Conservation (phyloP, 2,888 invertebrate genomes). For the Anthophora plumipes region DNA sequence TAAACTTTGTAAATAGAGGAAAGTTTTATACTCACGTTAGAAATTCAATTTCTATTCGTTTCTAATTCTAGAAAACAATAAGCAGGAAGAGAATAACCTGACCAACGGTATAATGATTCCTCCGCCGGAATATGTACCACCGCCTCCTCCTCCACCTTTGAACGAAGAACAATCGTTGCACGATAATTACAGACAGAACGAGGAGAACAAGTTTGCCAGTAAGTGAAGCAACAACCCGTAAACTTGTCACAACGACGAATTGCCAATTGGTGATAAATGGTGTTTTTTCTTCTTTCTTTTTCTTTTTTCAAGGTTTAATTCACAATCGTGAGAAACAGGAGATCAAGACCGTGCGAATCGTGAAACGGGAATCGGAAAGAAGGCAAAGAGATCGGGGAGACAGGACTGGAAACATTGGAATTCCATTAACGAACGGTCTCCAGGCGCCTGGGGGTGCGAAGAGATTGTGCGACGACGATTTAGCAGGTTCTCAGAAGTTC, state of each 20-base stretch:
- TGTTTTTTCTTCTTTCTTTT: no score
- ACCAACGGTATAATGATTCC: conserved; percentile 71
- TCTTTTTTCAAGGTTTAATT: conserved; percentile 88
- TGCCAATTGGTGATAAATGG: neutral
- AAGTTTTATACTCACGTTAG: no score
- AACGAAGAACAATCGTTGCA: conserved; percentile 77
- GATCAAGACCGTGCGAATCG: conserved; percentile 96
- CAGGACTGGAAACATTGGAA: conserved; percentile 85
- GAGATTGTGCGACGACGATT: conserved; percentile 78
- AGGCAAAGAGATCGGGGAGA: conserved; percentile 92
- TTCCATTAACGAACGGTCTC: conserved; percentile 80
- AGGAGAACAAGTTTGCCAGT: conserved; percentile 77
- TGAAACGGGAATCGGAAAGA: conserved; percentile 95
- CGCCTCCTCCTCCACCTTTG: conserved; percentile 80
- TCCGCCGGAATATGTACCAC: conserved; percentile 81
- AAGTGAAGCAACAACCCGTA: conserved; percentile 21
- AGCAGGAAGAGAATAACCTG: conserved; percentile 73
- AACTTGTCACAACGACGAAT: neutral
- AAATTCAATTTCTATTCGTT: no score
- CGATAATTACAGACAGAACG: conserved; percentile 75
- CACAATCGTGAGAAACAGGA: conserved; percentile 92
- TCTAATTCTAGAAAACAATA: conserved; percentile 68
- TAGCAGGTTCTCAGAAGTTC: conserved; percentile 76
- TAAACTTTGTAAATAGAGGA: no score
- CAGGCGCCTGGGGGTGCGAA: conserved; percentile 79